Evolutionary conservation across 1,140 invertebrate species (phyloP), one percentile per base, ranked within the genome.

Genomic region (Drosophila seguyi): DNA sequence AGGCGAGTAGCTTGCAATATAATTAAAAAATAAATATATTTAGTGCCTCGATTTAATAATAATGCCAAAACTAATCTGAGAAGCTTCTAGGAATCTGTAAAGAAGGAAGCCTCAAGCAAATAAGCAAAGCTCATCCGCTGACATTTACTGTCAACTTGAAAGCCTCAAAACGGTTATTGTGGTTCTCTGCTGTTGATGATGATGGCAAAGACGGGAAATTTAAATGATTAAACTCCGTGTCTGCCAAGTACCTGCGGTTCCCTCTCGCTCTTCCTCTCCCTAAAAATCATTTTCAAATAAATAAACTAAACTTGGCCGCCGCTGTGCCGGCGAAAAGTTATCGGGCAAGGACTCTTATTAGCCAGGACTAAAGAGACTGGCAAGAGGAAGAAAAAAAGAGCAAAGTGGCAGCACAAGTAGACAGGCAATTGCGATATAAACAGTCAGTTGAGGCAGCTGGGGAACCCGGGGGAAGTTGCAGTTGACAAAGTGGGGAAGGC

Each of bases 231-330:
- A 87, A 82, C 81, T 86, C 79, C 42, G 65, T 81, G 78, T 79
- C 79, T 69, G 75, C 72, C 39, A 62, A 79, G 75, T 81, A 86
- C 75, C 78, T 86, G 82, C 66, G 69, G 74, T 81, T 5, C 34
- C 38, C 31, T 10, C 14, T 16, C 14, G 11, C 20, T 16, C 18
- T 20, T 18, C 25, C 27, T 41, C 50, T 41, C 47, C 36, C 61
- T 50, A 55, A 78, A 85, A 85, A 85, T 79, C 61, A 86, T 86
- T 82, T 79, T 87, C 79, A 87, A 86, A 86, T 82, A 86, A 87
- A 87, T 75, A 82, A 86, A 80, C 81, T 81, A 71, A 76, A 74
- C 73, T 73, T 63, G n/a, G 42, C 44, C 36, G 18, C 34, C 34
- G 18, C 29, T 27, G 52, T 69, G 47, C 25, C 31, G 20, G 42